A percentile compares a stretch with the other conserved stretches of the same genome.
phyloP scores from a whole-genome alignment of 2,113 vertebrate species.

The Poeciliopsis turrubarensis region DNA sequence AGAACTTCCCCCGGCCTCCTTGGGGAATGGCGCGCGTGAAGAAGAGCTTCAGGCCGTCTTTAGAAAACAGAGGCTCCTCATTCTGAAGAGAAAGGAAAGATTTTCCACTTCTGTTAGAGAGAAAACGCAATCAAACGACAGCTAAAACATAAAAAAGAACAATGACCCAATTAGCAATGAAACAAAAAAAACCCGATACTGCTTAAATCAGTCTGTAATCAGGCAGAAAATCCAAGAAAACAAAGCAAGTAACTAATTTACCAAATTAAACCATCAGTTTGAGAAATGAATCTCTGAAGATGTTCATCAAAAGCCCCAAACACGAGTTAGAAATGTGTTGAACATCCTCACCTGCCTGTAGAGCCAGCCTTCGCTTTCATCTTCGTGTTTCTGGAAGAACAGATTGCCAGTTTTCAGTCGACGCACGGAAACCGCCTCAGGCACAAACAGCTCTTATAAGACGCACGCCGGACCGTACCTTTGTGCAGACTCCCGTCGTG shows the following conservation, averaged over 20 bases:
- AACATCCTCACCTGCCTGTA: conserved; percentile 89
- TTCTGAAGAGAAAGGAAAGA: conserved; percentile 79
- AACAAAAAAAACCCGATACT: not conserved
- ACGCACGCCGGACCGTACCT: conserved; percentile 77
- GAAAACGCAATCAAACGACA: not conserved
- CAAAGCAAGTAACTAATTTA: conserved; percentile 17
- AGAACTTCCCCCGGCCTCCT: conserved; percentile 92
- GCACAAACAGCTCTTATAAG: not conserved
- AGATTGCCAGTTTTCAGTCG: conserved; percentile 5
- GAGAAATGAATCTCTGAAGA: not conserved
- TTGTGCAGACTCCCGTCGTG: conserved; percentile 94
- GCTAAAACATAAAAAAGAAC: not conserved
- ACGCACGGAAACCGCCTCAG: not conserved
- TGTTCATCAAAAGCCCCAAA: not conserved
- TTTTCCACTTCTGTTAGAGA: not conserved
- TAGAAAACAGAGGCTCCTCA: conserved; percentile 92
- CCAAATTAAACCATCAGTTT: not conserved
- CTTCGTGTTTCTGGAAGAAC: conserved; percentile 91
- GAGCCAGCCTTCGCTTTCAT: conserved; percentile 93
- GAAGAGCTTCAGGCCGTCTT: conserved; percentile 90
- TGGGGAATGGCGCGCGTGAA: conserved; percentile 93
- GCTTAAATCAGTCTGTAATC: not conserved
- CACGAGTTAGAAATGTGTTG: not conserved
- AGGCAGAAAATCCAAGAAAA: conserved; percentile 1
- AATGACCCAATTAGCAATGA: not conserved